Evolutionary conservation across 1,140 invertebrate species (phyloP), one percentile per base, ranked within the genome.

Genomic region (Euura lappo): DNA sequence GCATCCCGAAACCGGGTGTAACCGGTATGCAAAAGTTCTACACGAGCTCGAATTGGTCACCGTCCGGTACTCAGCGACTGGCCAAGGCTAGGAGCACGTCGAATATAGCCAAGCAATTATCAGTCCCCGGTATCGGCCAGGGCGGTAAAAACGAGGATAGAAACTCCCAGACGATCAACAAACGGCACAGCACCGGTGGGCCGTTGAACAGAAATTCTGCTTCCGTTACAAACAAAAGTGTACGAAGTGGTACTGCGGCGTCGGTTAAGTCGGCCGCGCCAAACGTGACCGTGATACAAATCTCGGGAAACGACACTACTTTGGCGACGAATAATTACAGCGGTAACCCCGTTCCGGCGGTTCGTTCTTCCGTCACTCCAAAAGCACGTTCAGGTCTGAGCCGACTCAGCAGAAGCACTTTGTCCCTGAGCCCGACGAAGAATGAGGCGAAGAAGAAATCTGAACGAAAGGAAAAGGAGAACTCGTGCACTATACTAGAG

Each of bases 401-500:
- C 66, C 42, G 43, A 72, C 6, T 72, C 45, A 64, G 64, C 11
- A 44, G 72, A 60, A 64, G 66, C 28, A 72, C 3, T n/a, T n/a
- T 5, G 51, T 60, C 51, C 51, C 5, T 60, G 2, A 28, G 70
- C 1, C 11, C 74, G 69, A 46, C 70, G 65, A 77, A 74, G 71
- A 75, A 45, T 43, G 77, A 80, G 10, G 7, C 45, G 42, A 77
- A 78, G 70, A 60, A 60, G 3, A 60, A 60, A n/a, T 11, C 51
- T n/a, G 13, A 60, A 8, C 4, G 13, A 60, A 60, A 60, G 13
- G 51, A 75, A 76, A 69, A 69, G 11, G 74, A 74, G n/a, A 13
- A 77, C 28, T 85, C 86, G 3, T 87, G 85, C 77, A 83, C 83
- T 68, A 86, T 87, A 65, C 78, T 87, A 5, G 86, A 87, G 69